phyloP scores from a whole-genome alignment of 2,888 invertebrate species.

The Parasteatoda lunata region DNA sequence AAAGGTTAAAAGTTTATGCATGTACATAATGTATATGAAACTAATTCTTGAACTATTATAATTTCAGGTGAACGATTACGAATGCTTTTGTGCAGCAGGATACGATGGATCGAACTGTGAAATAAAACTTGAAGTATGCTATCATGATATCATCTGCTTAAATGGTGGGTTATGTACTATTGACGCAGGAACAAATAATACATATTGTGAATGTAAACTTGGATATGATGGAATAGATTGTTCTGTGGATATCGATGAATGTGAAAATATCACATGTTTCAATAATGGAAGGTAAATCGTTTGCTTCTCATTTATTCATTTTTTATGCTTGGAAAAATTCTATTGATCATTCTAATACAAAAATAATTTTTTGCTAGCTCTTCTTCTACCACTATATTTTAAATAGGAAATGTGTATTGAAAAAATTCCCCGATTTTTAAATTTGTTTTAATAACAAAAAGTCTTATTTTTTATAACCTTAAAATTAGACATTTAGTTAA shows the following conservation, averaged over 20 bases:
- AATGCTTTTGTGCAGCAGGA: slow-evolving; percentile 40
- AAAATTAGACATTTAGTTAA: no score
- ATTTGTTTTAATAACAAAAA: no score
- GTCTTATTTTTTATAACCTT: no score
- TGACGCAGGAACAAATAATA: neutral
- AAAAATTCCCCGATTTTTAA: no score
- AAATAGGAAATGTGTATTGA: no score
- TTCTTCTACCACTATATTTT: no score
- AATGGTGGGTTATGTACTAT: slow-evolving; percentile 30
- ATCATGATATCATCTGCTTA: slow-evolving; percentile 19
- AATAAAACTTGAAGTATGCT: slow-evolving; percentile 29
- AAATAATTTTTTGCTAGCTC: no score
- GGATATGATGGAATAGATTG: slow-evolving; percentile 58
- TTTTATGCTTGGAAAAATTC: no score
- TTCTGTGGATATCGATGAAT: slow-evolving; percentile 55
- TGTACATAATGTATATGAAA: no score
- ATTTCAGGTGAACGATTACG: slow-evolving; percentile 37
- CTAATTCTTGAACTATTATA: neutral
- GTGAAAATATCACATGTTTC: slow-evolving; percentile 37
- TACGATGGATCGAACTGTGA: slow-evolving; percentile 48
- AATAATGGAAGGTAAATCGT: slow-evolving; percentile 57
- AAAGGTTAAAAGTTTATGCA: no score
- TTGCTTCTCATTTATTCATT: no score
- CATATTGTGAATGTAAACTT: slow-evolving; percentile 33
- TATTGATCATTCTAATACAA: no score